Conservation (phyloP, 2,888 invertebrate species). For the Apodemia duryi region DNA sequence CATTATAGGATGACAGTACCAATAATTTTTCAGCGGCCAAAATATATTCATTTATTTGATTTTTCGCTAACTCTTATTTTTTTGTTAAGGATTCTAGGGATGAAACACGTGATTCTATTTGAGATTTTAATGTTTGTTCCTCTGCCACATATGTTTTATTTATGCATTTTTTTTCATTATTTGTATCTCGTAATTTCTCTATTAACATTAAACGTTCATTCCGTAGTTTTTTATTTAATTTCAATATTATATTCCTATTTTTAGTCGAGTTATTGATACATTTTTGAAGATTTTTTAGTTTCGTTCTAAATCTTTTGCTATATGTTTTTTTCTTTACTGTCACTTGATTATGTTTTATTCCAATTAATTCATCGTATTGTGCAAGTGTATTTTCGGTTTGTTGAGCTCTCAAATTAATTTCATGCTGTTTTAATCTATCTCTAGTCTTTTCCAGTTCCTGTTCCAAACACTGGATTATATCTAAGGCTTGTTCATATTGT, state of each 20-base stretch:
- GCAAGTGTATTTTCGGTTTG: background rate
- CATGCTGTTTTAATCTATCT: background rate
- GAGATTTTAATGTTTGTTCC: background rate
- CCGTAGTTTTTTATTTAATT: background rate
- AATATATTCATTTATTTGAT: background rate
- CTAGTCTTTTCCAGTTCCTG: background rate
- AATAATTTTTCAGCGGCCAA: background rate
- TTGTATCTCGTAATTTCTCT: background rate
- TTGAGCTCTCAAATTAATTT: background rate
- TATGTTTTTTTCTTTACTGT: background rate
- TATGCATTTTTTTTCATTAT: background rate
- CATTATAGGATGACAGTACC: background rate
- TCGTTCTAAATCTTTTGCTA: background rate
- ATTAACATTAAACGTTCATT: background rate
- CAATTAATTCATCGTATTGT: background rate
- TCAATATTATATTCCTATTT: background rate
- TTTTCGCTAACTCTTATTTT: background rate
- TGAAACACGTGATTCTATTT: background rate
- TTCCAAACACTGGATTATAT: background rate
- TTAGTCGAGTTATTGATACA: background rate
- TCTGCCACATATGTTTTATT: background rate
- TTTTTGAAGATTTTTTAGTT: background rate
- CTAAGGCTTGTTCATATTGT: conserved; percentile 1
- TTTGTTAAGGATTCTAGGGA: background rate
- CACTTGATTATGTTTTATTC: background rate